Evolutionary conservation across 2,888 invertebrate genomes (phyloP).

Genomic region (Nebria salina): DNA sequence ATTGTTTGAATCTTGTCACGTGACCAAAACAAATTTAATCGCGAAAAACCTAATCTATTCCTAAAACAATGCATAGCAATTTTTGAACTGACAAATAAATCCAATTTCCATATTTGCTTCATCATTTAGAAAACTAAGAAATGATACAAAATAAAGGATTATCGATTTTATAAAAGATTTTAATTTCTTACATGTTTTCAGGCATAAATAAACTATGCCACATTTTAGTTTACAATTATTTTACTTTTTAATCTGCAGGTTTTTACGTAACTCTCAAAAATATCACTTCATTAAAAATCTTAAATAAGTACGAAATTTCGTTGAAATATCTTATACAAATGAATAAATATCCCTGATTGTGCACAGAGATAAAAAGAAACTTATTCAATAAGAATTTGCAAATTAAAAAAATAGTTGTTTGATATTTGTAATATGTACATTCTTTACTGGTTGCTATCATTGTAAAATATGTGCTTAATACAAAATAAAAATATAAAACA

Average conservation of each 20-base stretch:
- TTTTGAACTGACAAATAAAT: too few relatives aligned
- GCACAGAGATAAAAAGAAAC: background rate
- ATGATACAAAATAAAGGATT: background rate
- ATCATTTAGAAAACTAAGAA: too few relatives aligned
- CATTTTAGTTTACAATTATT: constrained; percentile 34
- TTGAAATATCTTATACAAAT: background rate
- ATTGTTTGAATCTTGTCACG: constrained; percentile 16
- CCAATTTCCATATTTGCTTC: too few relatives aligned
- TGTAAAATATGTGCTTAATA: constrained; percentile 1
- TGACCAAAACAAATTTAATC: constrained; percentile 24
- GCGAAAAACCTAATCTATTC: background rate
- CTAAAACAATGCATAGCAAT: too few relatives aligned
- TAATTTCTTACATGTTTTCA: constrained; percentile 39
- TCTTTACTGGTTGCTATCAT: background rate
- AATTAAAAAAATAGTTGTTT: background rate
- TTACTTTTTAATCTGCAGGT: constrained; percentile 30
- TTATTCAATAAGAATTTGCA: background rate
- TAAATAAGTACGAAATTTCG: background rate
- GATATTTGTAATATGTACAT: background rate
- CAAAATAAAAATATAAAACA: constrained; percentile 1
- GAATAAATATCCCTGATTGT: background rate
- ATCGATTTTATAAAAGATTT: constrained; percentile 33
- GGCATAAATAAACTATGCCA: constrained; percentile 38
- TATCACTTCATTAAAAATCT: background rate
- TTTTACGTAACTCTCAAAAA: background rate